Evolutionary conservation across 2,797 vertebrate genomes (phyloP).

Genomic region (Parotocinclus haroldoi): DNA sequence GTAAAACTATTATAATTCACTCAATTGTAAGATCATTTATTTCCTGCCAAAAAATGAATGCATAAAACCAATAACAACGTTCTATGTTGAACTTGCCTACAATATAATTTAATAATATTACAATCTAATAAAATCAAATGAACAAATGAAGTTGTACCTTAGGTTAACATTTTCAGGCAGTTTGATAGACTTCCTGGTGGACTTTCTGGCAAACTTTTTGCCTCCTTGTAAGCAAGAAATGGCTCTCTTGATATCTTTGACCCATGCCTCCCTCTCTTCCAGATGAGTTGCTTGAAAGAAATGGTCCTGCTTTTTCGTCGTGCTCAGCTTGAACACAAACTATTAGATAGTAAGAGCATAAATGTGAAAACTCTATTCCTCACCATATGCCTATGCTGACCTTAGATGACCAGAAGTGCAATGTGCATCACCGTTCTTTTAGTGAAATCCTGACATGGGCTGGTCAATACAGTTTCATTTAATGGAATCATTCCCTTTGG

Average conservation of each 20-base stretch:
- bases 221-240: slow-evolving; percentile 79
- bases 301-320: slow-evolving; percentile 87
- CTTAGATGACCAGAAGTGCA: background rate
- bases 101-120: too few relatives aligned
- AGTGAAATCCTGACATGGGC: slow-evolving; percentile 86
- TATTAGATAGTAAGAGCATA: slow-evolving; percentile 49
- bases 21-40: too few relatives aligned
- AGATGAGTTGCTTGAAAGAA: slow-evolving; percentile 91
- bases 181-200: slow-evolving; percentile 87
- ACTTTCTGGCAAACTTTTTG: slow-evolving; percentile 88
- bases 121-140: too few relatives aligned
- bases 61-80: too few relatives aligned
- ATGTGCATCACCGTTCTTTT: slow-evolving; percentile 80
- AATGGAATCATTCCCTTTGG: slow-evolving; percentile 96
- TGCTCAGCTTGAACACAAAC: slow-evolving; percentile 90
- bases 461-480: slow-evolving; percentile 78
- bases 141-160: slow-evolving; percentile 62
- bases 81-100: too few relatives aligned
- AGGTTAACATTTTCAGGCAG: slow-evolving; percentile 86
- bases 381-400: background rate
- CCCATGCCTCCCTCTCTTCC: slow-evolving; percentile 91
- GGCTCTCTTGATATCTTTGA: slow-evolving; percentile 85
- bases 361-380: background rate
- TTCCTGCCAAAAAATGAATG: too few relatives aligned
- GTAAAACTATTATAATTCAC: too few relatives aligned